Conservation (phyloP, 2,888 invertebrate species). For the Lasius platythorax region DNA sequence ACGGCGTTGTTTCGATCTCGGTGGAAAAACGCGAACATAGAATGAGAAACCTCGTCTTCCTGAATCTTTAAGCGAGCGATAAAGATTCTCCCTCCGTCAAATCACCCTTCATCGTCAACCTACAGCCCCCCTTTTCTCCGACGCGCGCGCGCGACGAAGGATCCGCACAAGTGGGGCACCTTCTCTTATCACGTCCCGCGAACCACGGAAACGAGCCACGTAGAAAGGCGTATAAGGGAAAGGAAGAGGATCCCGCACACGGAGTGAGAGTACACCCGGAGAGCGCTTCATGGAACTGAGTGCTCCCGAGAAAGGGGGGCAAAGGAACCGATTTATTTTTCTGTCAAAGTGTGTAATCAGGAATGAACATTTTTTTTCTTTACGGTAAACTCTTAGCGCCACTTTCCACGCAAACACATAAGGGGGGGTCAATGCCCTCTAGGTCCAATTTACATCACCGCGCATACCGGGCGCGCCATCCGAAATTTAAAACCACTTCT, state of each 20-base stretch:
- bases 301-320: slow-evolving; percentile 26
- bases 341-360: neutral
- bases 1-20: neutral
- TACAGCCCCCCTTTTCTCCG: slow-evolving; percentile 36
- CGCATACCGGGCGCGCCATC: neutral
- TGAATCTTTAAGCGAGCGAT: neutral
- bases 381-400: neutral
- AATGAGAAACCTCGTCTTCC: neutral
- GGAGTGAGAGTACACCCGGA: slow-evolving; percentile 68
- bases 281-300: neutral
- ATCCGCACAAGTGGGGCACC: slow-evolving; percentile 61
- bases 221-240: slow-evolving; percentile 59
- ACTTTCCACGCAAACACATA: neutral
- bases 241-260: slow-evolving; percentile 51
- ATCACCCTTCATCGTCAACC: slow-evolving; percentile 17
- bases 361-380: neutral
- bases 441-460: neutral
- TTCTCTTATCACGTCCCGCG: slow-evolving; percentile 50
- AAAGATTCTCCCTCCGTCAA: neutral
- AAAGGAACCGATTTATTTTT: slow-evolving; percentile 36
- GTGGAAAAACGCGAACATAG: neutral
- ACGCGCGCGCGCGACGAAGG: slow-evolving; percentile 39
- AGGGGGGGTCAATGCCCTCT: neutral
- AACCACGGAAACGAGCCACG: slow-evolving; percentile 22
- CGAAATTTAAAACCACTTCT: slow-evolving; percentile 15